Evolutionary conservation across 2,888 invertebrate species (phyloP).

Genomic region (Elaeidobius kamerunicus): DNA sequence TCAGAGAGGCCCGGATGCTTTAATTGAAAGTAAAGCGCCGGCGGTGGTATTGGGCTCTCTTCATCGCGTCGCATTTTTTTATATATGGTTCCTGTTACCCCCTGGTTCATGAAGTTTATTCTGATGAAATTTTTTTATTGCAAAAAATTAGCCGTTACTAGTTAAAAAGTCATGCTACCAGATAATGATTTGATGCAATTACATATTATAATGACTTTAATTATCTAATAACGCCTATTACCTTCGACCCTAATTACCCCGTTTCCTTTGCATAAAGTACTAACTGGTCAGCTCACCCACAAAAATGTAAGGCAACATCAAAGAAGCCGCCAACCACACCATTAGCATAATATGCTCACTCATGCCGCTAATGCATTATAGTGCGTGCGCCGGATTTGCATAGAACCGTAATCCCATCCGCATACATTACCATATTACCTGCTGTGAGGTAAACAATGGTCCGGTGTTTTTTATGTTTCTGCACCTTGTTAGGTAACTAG

Average conservation of each 20-base stretch:
- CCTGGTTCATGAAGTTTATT: no score
- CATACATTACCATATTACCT: constrained; percentile 27
- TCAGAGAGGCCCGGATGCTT: no score
- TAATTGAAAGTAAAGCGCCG: no score
- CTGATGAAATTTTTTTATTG: no score
- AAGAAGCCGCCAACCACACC: constrained; percentile 11
- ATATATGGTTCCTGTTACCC: no score
- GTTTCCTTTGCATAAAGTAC: constrained; percentile 1
- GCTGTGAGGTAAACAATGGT: constrained; percentile 28
- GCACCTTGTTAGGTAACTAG: constrained; percentile 30
- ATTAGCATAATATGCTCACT: constrained; percentile 28
- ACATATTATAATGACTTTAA: no score
- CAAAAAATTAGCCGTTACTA: no score
- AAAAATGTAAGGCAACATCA: constrained; percentile 1
- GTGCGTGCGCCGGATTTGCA: constrained; percentile 27
- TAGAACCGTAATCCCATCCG: constrained; percentile 27
- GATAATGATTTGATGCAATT: no score
- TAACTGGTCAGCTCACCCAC: neutral
- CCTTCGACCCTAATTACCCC: neutral
- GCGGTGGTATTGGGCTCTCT: no score
- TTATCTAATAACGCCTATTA: neutral
- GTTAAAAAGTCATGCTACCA: no score
- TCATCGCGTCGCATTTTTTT: no score
- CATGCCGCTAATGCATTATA: constrained; percentile 28
- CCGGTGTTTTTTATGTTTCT: constrained; percentile 27